Evolutionary conservation across 2,888 invertebrate genomes (phyloP), one percentile per base, ranked within the genome.

Genomic region (Dusona sp.): DNA sequence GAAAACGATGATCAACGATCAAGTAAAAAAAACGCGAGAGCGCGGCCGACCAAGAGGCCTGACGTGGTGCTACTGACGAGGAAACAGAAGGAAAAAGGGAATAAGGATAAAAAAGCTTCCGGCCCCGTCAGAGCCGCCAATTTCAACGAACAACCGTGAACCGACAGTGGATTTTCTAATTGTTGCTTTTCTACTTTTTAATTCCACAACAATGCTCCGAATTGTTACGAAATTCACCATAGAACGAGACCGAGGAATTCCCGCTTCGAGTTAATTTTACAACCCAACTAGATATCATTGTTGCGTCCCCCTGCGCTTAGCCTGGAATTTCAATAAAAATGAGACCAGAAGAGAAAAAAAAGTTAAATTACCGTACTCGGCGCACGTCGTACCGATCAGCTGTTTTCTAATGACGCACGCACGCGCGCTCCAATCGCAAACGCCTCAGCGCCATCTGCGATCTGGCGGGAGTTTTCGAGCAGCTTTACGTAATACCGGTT

Each of bases 1-100:
- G 22, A 29, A 48, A 64, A 29, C 29, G 42, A 51, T 73, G 25
- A 29, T 61, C 25, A 13, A 61, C 61, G 67, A 38, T 45, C 16
- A 70, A 33, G 57, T 29, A 38, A 78, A 64, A 36, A 48, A 78
- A 45, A 33, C 3, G 51, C 38, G 85, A 67, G 72, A 65, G 75
- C 57, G 82, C 83, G 79, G 80, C 80, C 68, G 81, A 85, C 74
- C 83, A 83, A 87, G 81, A 89, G 84, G 84, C 89, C 90, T 90
- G 90, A 90, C 90, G 90, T 90, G 90, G 88, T 88, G 81, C 72
- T 89, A 89, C 88, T 89, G 67, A 83, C 73, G 85, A 75, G 51
- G 75, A 80, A 74, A 74, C 25, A 38, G 51, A 38, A 54, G 51
- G 65, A 61, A 57, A 61, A 75, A 61, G 29, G 57, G 51, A 61